Base-by-base conservation (phyloP, 2,888 invertebrate species). In the Opisthograptis luteolata region DNA sequence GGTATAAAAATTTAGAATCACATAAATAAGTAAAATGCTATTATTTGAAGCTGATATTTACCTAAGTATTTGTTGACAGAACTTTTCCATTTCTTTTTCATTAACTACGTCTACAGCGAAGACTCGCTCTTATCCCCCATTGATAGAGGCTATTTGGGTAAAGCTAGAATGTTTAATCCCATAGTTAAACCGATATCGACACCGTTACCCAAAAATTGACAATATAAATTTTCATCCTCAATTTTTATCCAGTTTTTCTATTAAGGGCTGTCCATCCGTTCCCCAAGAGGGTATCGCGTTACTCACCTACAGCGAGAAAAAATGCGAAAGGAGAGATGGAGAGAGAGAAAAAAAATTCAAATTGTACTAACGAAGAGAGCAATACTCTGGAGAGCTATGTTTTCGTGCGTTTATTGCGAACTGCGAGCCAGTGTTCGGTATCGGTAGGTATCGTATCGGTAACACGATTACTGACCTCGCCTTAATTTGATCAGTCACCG, bases 401-500 rank as follows among this genome's bases (percentile, higher is more conserved):
- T 87, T 85, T 85, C 78, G 79, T 81, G 67, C 70, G 74, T 77
- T 84, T 85, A 81, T 84, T 81, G 71, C 73, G 81, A 79, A 83
- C 81, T 79, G 81, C 75, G 71, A 64, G 69, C 75, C 70, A 74
- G 84, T 87, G 84, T 89, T 87, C 82, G 84, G 76, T 88, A 83
- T 88, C 88, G 71, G 84, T 87, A 87, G 24, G 15, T 41, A 22
- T 32, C 20, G 41, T 31, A 31, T 87, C 87, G 70, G 87, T 89
- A 90, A 90, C 81, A 74, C 77, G 86, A 90, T 90, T 89, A 90
- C 85, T 89, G 89, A 87, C 88, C 88, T 81, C 77, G 70, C 79
- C 83, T 81, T 89, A 90, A 90, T 88, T 87, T 81, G 76, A 89
- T 90, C 84, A 87, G 74, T 65, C 67, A 70, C 66, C 73, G 70